These are phyloP conservation scores for Lampris megalopsis DNA, from an alignment of 2,113 vertebrate genomes.

Conservation along the genomic window DNA sequence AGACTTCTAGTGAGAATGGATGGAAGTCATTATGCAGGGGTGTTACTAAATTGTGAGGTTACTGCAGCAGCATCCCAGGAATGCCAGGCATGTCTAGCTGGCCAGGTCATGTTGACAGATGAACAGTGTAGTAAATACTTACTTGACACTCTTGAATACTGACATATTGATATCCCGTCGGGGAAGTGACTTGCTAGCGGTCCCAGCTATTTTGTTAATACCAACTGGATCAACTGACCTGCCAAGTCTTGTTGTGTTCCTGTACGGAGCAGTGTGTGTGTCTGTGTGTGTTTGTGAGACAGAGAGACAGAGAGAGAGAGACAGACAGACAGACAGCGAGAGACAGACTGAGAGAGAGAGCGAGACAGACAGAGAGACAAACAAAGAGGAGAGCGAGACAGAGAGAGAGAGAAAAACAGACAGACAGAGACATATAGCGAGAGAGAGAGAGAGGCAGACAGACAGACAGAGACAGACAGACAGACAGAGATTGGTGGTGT, in stretches of 20 bases:
- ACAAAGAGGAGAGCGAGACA: too few relatives aligned
- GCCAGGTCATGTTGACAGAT: slow-evolving; percentile 17
- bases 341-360: too few relatives aligned
- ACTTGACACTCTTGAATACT: neutral
- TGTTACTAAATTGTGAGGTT: neutral
- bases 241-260: slow-evolving; percentile 23
- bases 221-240: slow-evolving; percentile 28
- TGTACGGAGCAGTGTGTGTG: neutral
- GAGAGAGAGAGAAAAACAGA: too few relatives aligned
- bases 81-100: slow-evolving; percentile 26
- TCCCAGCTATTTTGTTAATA: slow-evolving; percentile 33
- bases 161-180: neutral
- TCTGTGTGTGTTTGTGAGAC: neutral
- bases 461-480: too few relatives aligned
- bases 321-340: too few relatives aligned
- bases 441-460: too few relatives aligned
- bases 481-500: too few relatives aligned
- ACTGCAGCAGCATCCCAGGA: slow-evolving; percentile 11
- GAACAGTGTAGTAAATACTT: slow-evolving; percentile 7
- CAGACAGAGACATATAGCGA: too few relatives aligned
- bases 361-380: too few relatives aligned
- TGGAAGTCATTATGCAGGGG: neutral
- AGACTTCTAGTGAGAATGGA: neutral
- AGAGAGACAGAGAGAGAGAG: neutral
- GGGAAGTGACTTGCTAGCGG: slow-evolving; percentile 33